phyloP scores from a whole-genome alignment of 1,140 invertebrate species.

The Aphelinus atriplicis region DNA sequence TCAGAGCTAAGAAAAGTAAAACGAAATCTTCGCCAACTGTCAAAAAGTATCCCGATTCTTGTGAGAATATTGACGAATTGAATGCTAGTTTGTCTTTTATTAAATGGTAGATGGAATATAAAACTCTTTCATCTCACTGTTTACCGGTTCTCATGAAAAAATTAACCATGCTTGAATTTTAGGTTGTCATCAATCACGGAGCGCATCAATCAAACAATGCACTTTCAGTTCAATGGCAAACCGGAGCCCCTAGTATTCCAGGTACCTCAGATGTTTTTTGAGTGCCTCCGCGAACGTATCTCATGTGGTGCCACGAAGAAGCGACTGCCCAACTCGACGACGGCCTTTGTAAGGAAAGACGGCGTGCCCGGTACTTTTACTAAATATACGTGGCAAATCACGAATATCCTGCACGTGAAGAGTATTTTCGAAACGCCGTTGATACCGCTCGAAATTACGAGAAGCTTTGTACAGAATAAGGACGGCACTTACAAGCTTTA shows the following conservation, averaged over 20 bases:
- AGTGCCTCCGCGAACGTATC: constrained; percentile 77
- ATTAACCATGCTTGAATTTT: not conserved
- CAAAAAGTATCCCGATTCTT: constrained; percentile 55
- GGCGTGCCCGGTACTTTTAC: constrained; percentile 76
- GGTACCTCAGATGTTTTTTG: constrained; percentile 77
- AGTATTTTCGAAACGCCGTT: constrained; percentile 80
- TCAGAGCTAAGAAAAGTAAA: constrained; percentile 56
- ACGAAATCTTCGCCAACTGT: constrained; percentile 50
- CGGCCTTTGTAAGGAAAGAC: constrained; percentile 71
- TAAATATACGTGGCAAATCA: constrained; percentile 80
- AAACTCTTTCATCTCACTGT: not conserved
- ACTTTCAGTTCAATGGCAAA: constrained; percentile 78
- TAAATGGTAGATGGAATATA: constrained; percentile 70
- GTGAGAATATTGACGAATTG: constrained; percentile 56
- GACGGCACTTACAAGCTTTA: constrained; percentile 75
- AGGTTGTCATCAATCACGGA: constrained; percentile 74
- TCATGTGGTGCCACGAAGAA: constrained; percentile 74
- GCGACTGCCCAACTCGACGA: constrained; percentile 72
- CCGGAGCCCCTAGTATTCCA: constrained; percentile 79
- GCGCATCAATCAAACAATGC: constrained; percentile 82
- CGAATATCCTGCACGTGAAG: constrained; percentile 78
- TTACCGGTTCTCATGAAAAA: not conserved
- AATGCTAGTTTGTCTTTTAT: constrained; percentile 70
- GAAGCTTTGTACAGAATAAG: constrained; percentile 75
- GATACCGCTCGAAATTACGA: constrained; percentile 73